Evolutionary conservation across 2,888 invertebrate genomes (phyloP).

Genomic region (Cheiracanthium punctorium): DNA sequence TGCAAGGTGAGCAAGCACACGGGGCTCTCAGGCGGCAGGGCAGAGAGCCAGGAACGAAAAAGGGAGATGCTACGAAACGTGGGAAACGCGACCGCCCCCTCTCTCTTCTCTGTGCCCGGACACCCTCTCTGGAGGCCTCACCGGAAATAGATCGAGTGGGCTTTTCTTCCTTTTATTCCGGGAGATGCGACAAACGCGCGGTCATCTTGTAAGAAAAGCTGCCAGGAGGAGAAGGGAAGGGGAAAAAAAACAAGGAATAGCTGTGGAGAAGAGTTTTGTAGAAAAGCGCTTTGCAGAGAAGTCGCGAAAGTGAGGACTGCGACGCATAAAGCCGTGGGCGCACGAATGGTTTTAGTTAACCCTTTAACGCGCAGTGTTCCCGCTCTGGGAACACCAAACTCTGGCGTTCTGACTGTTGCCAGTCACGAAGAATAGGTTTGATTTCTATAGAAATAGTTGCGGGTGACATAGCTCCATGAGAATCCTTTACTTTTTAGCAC

Average conservation of each 20-base stretch:
- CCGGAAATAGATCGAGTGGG: constrained; percentile 65
- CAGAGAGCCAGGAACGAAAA: constrained; percentile 61
- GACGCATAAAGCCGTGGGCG: too few species aligned
- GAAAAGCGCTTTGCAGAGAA: too few species aligned
- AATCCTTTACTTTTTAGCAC: too few species aligned
- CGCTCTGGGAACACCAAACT: too few species aligned
- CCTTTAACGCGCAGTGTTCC: too few species aligned
- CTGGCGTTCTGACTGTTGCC: too few species aligned
- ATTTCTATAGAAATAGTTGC: too few species aligned
- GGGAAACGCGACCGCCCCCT: constrained; percentile 61
- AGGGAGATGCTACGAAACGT: constrained; percentile 68
- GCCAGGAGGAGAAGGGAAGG: background rate
- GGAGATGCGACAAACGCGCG: background rate
- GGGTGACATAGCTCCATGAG: too few species aligned
- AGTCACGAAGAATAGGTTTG: too few species aligned
- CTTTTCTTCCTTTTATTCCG: background rate
- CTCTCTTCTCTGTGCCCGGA: too few species aligned
- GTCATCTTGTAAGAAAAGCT: background rate
- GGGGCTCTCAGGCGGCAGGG: constrained; percentile 65
- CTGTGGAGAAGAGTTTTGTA: background rate
- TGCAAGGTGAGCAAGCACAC: constrained; percentile 38
- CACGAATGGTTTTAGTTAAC: too few species aligned
- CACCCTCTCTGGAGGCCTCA: constrained; percentile 47
- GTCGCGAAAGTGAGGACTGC: too few species aligned
- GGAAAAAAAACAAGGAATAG: background rate